These are phyloP conservation scores for Dione juno DNA, from an alignment of 2,888 invertebrate genomes.

Conservation along the genomic window DNA sequence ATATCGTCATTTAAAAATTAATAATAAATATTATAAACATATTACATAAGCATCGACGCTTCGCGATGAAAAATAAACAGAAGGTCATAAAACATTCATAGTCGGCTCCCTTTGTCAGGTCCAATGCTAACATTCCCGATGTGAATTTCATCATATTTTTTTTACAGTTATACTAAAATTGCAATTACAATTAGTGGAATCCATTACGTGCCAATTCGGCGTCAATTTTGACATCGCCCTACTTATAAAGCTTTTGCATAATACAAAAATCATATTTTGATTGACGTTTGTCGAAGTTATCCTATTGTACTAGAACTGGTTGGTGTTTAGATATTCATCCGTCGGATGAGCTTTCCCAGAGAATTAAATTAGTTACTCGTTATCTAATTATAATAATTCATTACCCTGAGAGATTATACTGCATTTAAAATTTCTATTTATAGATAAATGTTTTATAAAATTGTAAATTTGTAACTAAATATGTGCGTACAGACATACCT, in stretches of 20 bases:
- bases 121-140: conserved; percentile 60
- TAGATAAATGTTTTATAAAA: neutral
- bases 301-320: conserved; percentile 61
- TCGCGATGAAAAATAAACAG: conserved; percentile 72
- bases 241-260: conserved; percentile 54
- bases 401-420: conserved; percentile 4
- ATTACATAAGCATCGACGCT: conserved; percentile 60
- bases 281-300: conserved; percentile 67
- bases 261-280: conserved; percentile 66
- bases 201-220: conserved; percentile 66
- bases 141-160: conserved; percentile 50
- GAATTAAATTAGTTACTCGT: conserved; percentile 44
- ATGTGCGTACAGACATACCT: too few species aligned
- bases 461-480: too few species aligned
- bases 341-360: conserved; percentile 47
- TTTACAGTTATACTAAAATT: conserved; percentile 58
- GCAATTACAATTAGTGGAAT: conserved; percentile 69
- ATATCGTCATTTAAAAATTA: conserved; percentile 31
- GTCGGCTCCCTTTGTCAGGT: conserved; percentile 61
- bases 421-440: neutral
- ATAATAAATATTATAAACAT: conserved; percentile 39
- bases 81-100: conserved; percentile 72
- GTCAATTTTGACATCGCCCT: conserved; percentile 59
- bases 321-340: conserved; percentile 64
- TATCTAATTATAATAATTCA: conserved; percentile 42